phyloP scores from a whole-genome alignment of 2,888 invertebrate genomes.

The Calephelis perditalis region DNA sequence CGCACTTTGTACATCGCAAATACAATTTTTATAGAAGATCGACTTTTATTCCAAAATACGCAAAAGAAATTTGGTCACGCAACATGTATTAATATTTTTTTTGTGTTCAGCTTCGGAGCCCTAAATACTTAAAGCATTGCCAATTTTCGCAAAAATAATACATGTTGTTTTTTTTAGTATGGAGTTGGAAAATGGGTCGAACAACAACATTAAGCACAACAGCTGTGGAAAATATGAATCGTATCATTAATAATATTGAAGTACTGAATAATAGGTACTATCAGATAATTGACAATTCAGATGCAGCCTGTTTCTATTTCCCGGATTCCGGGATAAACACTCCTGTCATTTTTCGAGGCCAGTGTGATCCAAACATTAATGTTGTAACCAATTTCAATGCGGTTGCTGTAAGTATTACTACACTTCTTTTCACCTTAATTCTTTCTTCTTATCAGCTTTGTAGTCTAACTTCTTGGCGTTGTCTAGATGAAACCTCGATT shows the following conservation, averaged over 20 bases:
- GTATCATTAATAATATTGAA: constrained; percentile 32
- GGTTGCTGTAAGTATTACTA: constrained; percentile 31
- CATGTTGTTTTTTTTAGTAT: constrained; percentile 36
- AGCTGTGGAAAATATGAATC: constrained; percentile 36
- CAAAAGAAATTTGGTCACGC: too few relatives aligned
- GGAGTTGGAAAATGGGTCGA: constrained; percentile 53
- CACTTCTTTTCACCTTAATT: not conserved
- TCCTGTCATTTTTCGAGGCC: constrained; percentile 41
- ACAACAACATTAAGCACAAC: constrained; percentile 31
- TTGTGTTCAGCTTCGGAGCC: too few relatives aligned
- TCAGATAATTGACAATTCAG: constrained; percentile 35
- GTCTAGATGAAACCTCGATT: too few relatives aligned
- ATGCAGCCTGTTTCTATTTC: constrained; percentile 38
- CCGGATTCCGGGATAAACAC: constrained; percentile 32
- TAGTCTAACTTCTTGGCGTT: too few relatives aligned
- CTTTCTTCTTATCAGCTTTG: too few relatives aligned
- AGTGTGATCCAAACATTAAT: constrained; percentile 37
- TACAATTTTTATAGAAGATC: too few relatives aligned
- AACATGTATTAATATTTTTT: too few relatives aligned
- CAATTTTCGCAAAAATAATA: too few relatives aligned
- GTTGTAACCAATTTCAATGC: constrained; percentile 39
- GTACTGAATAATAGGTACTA: constrained; percentile 43
- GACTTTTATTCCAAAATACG: too few relatives aligned
- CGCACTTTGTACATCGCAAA: too few relatives aligned
- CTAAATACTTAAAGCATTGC: too few relatives aligned